Evolutionary conservation across 2,113 vertebrate genomes (phyloP).

Genomic region (Geococcyx californianus): DNA sequence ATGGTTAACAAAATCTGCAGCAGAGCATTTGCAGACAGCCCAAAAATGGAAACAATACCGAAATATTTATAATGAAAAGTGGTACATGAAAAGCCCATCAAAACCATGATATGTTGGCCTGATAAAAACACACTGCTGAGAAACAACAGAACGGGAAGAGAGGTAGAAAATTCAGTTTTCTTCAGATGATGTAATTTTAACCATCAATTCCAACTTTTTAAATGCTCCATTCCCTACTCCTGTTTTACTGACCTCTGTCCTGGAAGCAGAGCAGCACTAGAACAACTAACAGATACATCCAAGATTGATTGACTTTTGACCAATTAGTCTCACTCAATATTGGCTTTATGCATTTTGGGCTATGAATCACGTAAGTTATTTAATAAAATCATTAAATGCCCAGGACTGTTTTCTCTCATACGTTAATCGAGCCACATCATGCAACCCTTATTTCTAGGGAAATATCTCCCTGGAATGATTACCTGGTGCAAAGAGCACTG

Average conservation of each 20-base stretch:
- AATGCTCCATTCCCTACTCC: background rate
- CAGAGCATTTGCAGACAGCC: background rate
- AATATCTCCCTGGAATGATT: background rate
- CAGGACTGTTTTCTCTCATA: background rate
- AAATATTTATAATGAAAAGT: background rate
- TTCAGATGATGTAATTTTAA: background rate
- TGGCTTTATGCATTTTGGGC: background rate
- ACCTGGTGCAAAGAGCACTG: background rate
- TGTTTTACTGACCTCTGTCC: background rate
- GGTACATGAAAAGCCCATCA: background rate
- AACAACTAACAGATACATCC: background rate
- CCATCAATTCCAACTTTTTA: background rate
- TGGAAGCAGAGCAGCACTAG: background rate
- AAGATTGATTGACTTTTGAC: background rate
- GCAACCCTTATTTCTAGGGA: background rate
- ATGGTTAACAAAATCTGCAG: background rate
- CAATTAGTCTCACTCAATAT: background rate
- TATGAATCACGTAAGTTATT: background rate
- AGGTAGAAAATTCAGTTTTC: background rate
- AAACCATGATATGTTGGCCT: background rate
- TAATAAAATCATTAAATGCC: background rate
- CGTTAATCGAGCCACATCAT: background rate
- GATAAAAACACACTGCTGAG: background rate
- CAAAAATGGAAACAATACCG: background rate
- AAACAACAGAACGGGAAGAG: background rate